A percentile compares a stretch with the other conserved stretches of the same genome.
Conservation (phyloP, 2,797 vertebrate species). For the Sebastes umbrosus region DNA sequence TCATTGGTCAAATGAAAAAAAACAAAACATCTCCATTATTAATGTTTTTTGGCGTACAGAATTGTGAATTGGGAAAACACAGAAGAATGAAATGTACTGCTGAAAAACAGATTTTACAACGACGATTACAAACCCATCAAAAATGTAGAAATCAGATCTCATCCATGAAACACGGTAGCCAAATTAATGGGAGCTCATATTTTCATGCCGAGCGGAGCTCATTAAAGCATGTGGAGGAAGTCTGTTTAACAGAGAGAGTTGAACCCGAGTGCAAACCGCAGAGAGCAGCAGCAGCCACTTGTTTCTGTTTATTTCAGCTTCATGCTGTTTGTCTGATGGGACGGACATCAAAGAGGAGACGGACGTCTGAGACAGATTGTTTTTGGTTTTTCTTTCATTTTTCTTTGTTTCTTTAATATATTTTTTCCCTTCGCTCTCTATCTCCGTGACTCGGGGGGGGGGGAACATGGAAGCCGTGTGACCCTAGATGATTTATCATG, state of each 20-base stretch:
- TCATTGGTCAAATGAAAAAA: not conserved
- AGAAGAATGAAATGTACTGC: not conserved
- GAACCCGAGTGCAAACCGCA: slow-evolving; percentile 6
- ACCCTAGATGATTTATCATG: slow-evolving; percentile 70
- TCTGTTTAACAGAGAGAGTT: not conserved
- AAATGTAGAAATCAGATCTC: not conserved
- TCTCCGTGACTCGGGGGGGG: slow-evolving; percentile 35
- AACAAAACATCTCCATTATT: not conserved
- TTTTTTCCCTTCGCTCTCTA: not conserved
- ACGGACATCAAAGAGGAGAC: slow-evolving; percentile 50
- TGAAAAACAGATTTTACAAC: not conserved
- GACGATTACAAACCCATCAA: too few species aligned
- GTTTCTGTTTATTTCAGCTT: slow-evolving; percentile 58
- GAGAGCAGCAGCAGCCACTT: slow-evolving; percentile 35
- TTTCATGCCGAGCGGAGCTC: not conserved
- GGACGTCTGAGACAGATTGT: slow-evolving; percentile 9
- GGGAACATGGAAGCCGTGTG: slow-evolving; percentile 66
- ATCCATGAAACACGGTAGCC: not conserved
- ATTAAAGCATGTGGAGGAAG: not conserved
- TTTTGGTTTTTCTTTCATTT: slow-evolving; percentile 25
- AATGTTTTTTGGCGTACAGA: not conserved
- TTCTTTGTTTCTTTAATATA: slow-evolving; percentile 14
- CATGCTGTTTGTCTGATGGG: slow-evolving; percentile 39
- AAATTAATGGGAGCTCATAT: not conserved
- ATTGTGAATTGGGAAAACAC: not conserved